Evolutionary conservation across 2,797 vertebrate genomes (phyloP).

Genomic region (Parauchenoglanis punctatus): DNA sequence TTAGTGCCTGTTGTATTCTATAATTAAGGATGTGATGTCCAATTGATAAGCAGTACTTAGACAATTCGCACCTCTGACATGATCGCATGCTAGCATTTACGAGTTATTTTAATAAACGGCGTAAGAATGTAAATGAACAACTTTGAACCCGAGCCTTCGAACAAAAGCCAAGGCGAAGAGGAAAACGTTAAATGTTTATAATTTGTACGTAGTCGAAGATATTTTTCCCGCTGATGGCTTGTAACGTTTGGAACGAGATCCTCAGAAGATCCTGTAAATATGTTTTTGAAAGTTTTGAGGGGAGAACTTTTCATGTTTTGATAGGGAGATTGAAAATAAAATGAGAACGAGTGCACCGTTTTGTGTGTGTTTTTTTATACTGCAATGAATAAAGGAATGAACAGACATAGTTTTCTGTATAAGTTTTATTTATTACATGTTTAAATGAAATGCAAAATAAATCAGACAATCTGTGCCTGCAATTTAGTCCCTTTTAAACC

Average conservation of each 20-base stretch:
- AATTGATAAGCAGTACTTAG: background rate
- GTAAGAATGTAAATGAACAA: background rate
- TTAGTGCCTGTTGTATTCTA: background rate
- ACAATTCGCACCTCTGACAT: background rate
- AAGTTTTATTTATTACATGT: background rate
- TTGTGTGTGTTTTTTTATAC: background rate
- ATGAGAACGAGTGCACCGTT: background rate
- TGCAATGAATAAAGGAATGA: background rate
- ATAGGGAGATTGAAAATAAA: conserved; percentile 26
- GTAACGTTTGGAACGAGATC: background rate
- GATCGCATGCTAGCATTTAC: conserved; percentile 14
- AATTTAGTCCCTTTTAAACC: background rate
- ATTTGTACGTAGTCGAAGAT: conserved; percentile 11
- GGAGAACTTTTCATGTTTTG: conserved; percentile 25
- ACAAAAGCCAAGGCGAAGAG: background rate
- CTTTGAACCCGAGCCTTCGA: background rate
- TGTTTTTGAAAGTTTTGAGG: conserved; percentile 10
- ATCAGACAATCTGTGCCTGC: background rate
- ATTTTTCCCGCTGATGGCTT: background rate
- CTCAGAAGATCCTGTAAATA: conserved; percentile 14
- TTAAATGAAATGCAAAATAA: background rate
- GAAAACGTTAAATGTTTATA: background rate
- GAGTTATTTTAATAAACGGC: background rate
- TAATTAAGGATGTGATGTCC: background rate
- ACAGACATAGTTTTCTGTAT: background rate